A percentile compares a stretch with the other conserved stretches of the same genome.
phyloP scores from a whole-genome alignment of 64 coral and sea anemone genomes.

The Pocillopora damicornis region DNA sequence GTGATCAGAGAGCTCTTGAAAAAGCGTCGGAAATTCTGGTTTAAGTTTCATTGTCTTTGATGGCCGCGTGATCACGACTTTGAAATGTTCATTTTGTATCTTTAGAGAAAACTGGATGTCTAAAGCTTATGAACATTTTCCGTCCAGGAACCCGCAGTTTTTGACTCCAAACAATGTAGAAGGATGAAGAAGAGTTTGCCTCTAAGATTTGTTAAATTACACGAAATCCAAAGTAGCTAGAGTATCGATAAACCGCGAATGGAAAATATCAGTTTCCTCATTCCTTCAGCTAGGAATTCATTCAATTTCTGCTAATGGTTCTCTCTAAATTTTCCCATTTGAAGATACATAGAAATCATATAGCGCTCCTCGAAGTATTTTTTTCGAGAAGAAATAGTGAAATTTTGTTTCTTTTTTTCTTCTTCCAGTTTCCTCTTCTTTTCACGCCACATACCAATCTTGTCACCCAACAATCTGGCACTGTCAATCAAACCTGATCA shows the following conservation, averaged over 20 bases:
- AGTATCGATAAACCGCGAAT: neutral
- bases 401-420: no score
- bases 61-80: neutral
- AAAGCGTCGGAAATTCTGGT: neutral
- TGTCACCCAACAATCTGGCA: neutral
- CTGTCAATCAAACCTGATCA: conserved; percentile 27
- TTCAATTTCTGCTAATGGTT: neutral
- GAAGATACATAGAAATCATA: neutral
- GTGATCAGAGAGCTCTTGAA: neutral
- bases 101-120: neutral
- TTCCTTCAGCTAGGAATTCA: neutral
- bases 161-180: neutral
- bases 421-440: neutral
- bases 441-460: conserved; percentile 8
- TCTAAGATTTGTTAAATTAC: neutral
- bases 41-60: conserved; percentile 6
- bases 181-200: neutral
- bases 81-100: neutral
- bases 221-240: neutral
- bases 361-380: no score
- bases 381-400: no score
- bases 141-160: neutral
- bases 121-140: neutral
- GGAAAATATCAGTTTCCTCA: neutral
- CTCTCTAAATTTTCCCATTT: neutral